Percentiles rank a stretch among this genome's conserved stretches.
These are phyloP conservation scores for Heptranchias perlo DNA, from an alignment of 2,113 vertebrate species.

Conservation along the genomic window DNA sequence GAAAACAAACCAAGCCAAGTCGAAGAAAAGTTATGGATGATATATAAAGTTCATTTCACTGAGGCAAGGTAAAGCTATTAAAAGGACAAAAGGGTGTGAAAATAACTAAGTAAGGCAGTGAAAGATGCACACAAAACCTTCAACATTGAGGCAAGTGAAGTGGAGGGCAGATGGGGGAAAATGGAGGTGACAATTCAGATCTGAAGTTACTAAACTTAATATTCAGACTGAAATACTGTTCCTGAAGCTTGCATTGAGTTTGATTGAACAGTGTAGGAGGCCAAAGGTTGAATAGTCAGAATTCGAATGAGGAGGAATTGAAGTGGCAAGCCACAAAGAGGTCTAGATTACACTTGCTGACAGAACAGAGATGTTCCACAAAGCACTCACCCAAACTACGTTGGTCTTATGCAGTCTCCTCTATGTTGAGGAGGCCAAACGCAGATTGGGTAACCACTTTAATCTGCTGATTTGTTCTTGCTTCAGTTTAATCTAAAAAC, in stretches of 20 bases:
- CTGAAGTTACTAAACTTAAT: neutral
- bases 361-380: slow-evolving; percentile 6
- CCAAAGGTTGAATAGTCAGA: neutral
- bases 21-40: neutral
- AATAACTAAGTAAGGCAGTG: neutral
- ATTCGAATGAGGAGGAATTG: neutral
- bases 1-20: neutral
- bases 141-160: neutral
- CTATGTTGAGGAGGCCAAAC: slow-evolving; percentile 12
- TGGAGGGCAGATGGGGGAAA: neutral
- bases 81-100: neutral
- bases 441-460: slow-evolving; percentile 19
- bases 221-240: neutral
- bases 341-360: neutral
- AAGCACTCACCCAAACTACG: slow-evolving; percentile 10
- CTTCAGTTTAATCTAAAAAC: slow-evolving; percentile 18
- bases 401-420: slow-evolving; percentile 18
- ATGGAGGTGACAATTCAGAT: neutral
- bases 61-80: neutral
- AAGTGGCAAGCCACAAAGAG: slow-evolving; percentile 3
- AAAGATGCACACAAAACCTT: neutral
- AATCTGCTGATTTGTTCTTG: slow-evolving; percentile 12
- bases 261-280: neutral
- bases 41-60: neutral
- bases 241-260: neutral